A percentile compares a stretch with the other conserved stretches of the same genome.
Conservation (phyloP, 2,888 invertebrate genomes). For the Pyralis farinalis region DNA sequence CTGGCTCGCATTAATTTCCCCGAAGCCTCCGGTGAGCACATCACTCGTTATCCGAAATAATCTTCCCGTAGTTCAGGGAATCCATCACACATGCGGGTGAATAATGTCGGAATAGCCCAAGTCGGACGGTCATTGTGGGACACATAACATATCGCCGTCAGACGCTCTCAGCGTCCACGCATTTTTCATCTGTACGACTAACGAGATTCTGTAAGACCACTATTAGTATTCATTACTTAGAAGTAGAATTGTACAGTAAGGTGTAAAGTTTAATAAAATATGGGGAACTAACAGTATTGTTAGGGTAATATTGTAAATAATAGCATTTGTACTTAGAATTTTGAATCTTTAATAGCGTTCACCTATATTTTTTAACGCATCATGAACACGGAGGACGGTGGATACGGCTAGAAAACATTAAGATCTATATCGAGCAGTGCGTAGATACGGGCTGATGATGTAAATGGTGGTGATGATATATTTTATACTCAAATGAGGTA, state of each 20-base stretch:
- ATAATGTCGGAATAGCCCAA: constrained; percentile 27
- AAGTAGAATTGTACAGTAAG: constrained; percentile 40
- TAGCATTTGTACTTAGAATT: no score
- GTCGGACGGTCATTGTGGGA: constrained; percentile 12
- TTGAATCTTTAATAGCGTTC: no score
- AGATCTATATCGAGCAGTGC: no score
- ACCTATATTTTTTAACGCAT: no score
- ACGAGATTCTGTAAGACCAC: constrained; percentile 38
- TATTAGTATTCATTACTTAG: constrained; percentile 38
- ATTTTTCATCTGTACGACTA: constrained; percentile 43
- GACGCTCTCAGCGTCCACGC: constrained; percentile 40
- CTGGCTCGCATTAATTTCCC: constrained; percentile 28
- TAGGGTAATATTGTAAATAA: no score
- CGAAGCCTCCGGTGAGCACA: constrained; percentile 28
- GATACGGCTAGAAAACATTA: no score
- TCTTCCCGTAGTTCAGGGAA: constrained; percentile 38
- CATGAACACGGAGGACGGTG: no score
- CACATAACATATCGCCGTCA: constrained; percentile 34
- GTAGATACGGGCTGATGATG: no score
- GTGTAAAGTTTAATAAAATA: no score
- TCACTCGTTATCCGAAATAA: constrained; percentile 32
- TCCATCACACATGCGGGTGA: constrained; percentile 35
- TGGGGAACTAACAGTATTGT: no score
- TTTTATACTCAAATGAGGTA: no score
- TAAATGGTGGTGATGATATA: no score